These are phyloP conservation scores for Orientallactaga bullata DNA, from an alignment of 2,113 vertebrate species.

Conservation along the genomic window DNA sequence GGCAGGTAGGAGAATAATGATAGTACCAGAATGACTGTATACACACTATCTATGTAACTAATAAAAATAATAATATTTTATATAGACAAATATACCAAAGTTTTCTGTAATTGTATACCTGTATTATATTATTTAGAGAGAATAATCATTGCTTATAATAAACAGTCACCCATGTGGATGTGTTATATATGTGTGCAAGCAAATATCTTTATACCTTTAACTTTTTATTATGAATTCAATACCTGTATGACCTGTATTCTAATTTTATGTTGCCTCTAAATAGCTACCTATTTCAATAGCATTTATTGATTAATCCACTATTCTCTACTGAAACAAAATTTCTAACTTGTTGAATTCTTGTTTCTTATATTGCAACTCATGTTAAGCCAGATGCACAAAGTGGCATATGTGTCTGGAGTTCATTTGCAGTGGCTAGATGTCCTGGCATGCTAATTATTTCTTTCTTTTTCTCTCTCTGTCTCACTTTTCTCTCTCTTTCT, in stretches of 20 bases:
- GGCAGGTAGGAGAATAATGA: no score
- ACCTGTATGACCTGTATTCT: background rate
- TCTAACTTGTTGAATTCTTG: background rate
- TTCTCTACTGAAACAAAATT: background rate
- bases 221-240: background rate
- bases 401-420: no score
- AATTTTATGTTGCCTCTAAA: background rate
- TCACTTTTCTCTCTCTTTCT: no score
- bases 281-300: background rate
- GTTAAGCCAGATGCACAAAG: no score
- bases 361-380: background rate
- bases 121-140: background rate
- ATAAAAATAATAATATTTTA: conserved; percentile 20
- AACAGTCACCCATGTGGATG: background rate
- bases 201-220: background rate
- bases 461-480: no score
- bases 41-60: no score
- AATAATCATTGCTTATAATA: background rate
- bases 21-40: no score
- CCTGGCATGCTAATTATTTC: no score
- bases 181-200: background rate
- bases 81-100: background rate
- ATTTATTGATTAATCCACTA: background rate
- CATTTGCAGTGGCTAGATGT: no score
- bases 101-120: conserved; percentile 14